Evolutionary conservation across 2,888 invertebrate species (phyloP), one percentile per base, ranked within the genome.

Genomic region (Ametastegia equiseti): DNA sequence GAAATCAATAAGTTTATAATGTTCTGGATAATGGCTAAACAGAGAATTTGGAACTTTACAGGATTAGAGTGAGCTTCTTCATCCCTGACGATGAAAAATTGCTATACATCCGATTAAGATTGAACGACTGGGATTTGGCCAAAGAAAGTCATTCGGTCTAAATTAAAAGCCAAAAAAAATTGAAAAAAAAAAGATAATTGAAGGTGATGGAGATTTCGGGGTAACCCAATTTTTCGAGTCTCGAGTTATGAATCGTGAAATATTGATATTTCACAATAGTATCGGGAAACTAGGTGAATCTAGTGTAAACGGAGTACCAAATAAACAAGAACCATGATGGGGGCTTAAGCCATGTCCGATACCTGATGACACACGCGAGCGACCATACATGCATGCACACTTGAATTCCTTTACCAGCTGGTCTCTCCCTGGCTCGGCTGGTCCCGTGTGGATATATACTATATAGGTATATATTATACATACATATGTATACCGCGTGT

Each of bases 341-440:
- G 50, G 75, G 19, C n/a, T n/a, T 45, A 11, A 54, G 19, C 23
- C 23, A n/a, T 33, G 5, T 54, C 23, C 15, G 9, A 39, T 67
- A 33, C 39, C 36, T n/a, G n/a, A n/a, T n/a, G 36, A 67, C 23
- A 60, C 60, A 60, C 60, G 60, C 30, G 30, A 60, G 30, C 30
- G 39, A 7, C 6, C 6, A 19, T 67, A 19, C 65, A n/a, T 27
- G 23, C 9, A 30, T 30, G 7, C 9, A 13, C 15, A 30, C 36
- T 47, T 7, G 54, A 54, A 75, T 42, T 63, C 30, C 13, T 57
- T 33, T 63, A 60, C 78, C 78, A 78, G 78, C 78, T 78, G 78
- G n/a, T 45, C 57, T 50, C 3, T 75, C 33, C 50, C 50, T 15
- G 50, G 54, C 9, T 54, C 45, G 19, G 75, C 23, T 54, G 19